Evolutionary conservation across 2,113 vertebrate species (phyloP).

Genomic region (Bos javanicus): DNA sequence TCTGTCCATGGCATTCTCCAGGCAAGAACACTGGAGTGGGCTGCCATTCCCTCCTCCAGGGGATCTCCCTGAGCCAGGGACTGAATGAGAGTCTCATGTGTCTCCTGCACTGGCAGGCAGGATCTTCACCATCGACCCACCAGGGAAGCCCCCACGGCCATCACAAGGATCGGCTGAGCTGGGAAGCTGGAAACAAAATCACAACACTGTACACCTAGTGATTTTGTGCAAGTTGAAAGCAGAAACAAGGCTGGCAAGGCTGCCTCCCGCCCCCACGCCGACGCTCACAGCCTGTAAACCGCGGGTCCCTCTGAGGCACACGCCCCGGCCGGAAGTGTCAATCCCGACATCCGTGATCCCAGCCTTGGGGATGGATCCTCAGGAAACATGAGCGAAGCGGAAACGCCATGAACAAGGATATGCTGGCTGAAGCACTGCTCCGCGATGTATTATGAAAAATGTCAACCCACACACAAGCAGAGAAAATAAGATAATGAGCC

Average conservation of each 20-base stretch:
- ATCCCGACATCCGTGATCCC: neutral
- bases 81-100: accelerated
- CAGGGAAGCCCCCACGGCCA: neutral
- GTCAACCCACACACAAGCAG: constrained; percentile 40
- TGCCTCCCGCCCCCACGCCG: neutral
- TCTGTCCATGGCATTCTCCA: neutral
- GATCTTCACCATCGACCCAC: neutral
- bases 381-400: neutral
- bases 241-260: neutral
- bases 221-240: neutral
- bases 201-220: neutral
- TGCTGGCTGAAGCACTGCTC: neutral
- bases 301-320: neutral
- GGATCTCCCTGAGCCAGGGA: neutral
- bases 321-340: neutral
- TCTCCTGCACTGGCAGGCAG: neutral
- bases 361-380: neutral
- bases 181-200: neutral
- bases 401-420: neutral
- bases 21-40: neutral
- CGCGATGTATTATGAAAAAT: constrained; percentile 29
- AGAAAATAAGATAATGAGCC: neutral
- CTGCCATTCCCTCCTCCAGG: neutral
- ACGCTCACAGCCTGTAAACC: accelerated
- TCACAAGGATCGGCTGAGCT: neutral